A percentile compares a stretch with the other conserved stretches of the same genome.
phyloP scores from a whole-genome alignment of 2,113 vertebrate genomes.

The Stomatorhinus ivindoensis region DNA sequence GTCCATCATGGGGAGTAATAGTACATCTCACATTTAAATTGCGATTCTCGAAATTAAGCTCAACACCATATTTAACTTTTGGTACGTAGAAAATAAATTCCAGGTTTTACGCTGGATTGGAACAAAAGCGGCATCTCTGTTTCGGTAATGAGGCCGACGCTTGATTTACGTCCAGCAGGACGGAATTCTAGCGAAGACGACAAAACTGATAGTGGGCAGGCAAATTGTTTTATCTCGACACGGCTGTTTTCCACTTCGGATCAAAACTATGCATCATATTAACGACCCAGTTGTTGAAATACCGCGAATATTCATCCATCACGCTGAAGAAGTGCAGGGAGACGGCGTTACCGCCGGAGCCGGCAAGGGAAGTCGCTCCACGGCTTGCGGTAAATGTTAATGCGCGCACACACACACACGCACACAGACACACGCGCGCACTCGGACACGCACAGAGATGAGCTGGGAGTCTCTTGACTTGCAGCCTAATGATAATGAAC shows the following conservation, averaged over 20 bases:
- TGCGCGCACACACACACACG: not conserved
- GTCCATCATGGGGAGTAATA: not conserved
- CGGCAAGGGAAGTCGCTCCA: not conserved
- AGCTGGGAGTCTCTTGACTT: conserved; percentile 25
- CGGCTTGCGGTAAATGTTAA: not conserved
- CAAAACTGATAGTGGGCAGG: not conserved
- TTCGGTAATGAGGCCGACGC: not conserved
- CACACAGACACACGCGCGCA: not conserved
- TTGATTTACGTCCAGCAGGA: not conserved
- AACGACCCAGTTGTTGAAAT: not conserved
- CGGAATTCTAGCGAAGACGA: not conserved
- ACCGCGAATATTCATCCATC: not conserved
- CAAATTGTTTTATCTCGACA: not conserved
- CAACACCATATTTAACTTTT: not conserved
- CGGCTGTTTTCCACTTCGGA: not conserved
- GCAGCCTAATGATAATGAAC: conserved; percentile 46
- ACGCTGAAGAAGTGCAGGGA: not conserved
- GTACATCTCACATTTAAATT: not conserved
- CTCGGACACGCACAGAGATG: not conserved
- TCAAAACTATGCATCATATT: conserved; percentile 8
- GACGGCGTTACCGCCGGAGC: not conserved
- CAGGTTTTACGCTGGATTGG: not conserved
- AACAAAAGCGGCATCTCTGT: not conserved
- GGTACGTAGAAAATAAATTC: not conserved
- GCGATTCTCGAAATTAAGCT: not conserved